Base-by-base conservation (phyloP, 2,888 invertebrate species). In the Volucella bombylans region DNA sequence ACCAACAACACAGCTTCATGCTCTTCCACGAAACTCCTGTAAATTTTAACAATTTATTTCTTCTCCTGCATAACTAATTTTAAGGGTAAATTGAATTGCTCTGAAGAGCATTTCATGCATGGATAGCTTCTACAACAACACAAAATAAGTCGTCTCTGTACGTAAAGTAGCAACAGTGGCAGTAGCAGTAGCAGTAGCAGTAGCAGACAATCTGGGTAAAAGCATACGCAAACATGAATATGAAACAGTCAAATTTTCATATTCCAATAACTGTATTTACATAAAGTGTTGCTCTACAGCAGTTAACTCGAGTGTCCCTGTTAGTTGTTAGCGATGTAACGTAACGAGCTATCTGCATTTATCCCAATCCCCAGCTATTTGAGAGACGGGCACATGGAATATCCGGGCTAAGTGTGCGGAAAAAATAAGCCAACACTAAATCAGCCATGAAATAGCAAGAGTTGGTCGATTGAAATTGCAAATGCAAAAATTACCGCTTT, bases 401-500 rank as follows among this genome's bases (percentile, higher is more conserved):
- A 59, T 59, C 72, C 57, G 61, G 69, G 64, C 59, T 61, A 79
- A 79, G 59, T 54, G 65, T 65, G 64, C 52, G 65, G 73, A 74
- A 79, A 31, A 73, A 79, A 74, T 73, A 69, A 83, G 62, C 78
- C 47, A 64, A 47, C 64, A 61, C 65, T 83, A 80, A 80, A 80
- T 83, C 83, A 80, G 39, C 68, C 72, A 57, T 82, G 39, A 82
- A 79, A 69, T 80, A 80, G 74, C 74, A 55, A 71, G 80, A 83
- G 80, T 80, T 65, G 74, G 74, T 80, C 80, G 80, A 80, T 80
- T 65, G 65, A 67, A 79, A 83, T 69, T 41, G 73, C 54, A 74
- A 80, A 79, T 69, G 47, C 73, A 64, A 77, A 82, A 82, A 83
- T 83, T 83, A 83, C 83, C 83, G 54, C 45, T 83, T 74, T 83